Evolutionary conservation across 1,140 invertebrate genomes (phyloP), one percentile per base, ranked within the genome.

Genomic region (Drosophila elegans): DNA sequence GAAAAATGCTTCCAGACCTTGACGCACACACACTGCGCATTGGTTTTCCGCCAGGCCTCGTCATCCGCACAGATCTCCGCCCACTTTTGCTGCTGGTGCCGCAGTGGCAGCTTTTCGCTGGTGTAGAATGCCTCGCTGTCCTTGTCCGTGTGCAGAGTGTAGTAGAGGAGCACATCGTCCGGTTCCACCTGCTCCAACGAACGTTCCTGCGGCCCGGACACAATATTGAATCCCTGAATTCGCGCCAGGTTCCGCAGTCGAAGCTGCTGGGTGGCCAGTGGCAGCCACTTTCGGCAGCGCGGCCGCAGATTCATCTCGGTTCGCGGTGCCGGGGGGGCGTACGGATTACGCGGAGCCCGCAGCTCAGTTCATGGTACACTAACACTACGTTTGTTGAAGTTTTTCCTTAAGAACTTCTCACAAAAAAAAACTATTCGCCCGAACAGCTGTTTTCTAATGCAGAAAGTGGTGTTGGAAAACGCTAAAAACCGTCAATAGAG

Each of bases 101-200:
- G 80, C 54, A 72, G 74, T 13, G 91, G 72, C 42, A 97, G 93
- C 78, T 94, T 94, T 91, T 98, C 97, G 92, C 97, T 98, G 3
- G 96, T 97, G 88, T 97, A 98, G 78, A 98, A 96, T 12, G 97
- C 96, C 55, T 96, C 95, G 48, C 75, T 76, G 36, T 62, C 39
- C 95, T 96, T 96, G 96, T 97, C 55, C 94, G 95, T 93, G 91
- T 98, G 97, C 25, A 98, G 92, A 0, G 96, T 97, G 69, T 96
- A 96, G 89, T 97, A 97, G 81, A 95, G 42, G 95, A 92, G 93
- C 94, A 78, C 93, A 29, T 78, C 72, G n/a, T 83, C 85, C 92
- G 62, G 85, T 93, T 80, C 75, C 4, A 6, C 51, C 12, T 62
- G 49, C 11, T 48, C 64, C 5, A 9, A 12, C 27, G 60, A 63